Evolutionary conservation across 1,140 invertebrate species (phyloP).

Genomic region (Phymorhynchus buccinoides): DNA sequence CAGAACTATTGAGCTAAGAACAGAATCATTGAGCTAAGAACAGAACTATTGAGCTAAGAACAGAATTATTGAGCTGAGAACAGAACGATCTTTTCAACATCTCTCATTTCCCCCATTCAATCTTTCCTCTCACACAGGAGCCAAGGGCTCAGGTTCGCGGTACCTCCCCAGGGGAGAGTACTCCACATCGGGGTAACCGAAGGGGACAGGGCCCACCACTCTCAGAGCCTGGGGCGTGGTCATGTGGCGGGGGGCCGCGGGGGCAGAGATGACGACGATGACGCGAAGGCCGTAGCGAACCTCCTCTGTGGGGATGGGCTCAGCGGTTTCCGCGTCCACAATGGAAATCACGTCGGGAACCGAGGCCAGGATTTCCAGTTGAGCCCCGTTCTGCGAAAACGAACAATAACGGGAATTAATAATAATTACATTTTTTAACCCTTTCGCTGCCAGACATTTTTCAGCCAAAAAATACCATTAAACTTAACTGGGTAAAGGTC

Average conservation of each 20-base stretch:
- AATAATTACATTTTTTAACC: too few species aligned
- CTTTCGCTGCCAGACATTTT: too few species aligned
- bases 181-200: constrained; percentile 57
- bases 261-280: constrained; percentile 58
- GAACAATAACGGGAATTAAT: too few species aligned
- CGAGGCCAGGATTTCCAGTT: constrained; percentile 48
- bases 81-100: too few species aligned
- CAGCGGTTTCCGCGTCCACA: constrained; percentile 62
- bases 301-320: constrained; percentile 65
- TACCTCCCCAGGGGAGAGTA: constrained; percentile 43
- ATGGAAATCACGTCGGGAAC: constrained; percentile 66
- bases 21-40: too few species aligned
- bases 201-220: constrained; percentile 65
- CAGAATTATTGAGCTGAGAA: too few species aligned
- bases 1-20: too few species aligned
- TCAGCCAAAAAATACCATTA: too few species aligned
- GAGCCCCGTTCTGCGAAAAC: constrained; percentile 27
- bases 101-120: neutral
- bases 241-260: constrained; percentile 52
- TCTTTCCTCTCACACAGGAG: constrained; percentile 24
- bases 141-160: constrained; percentile 19
- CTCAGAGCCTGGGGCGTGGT: constrained; percentile 53
- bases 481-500: too few species aligned
- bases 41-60: too few species aligned
- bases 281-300: constrained; percentile 64